A percentile compares a stretch with the other conserved stretches of the same genome.
These are phyloP conservation scores for Petrosia ficiformis DNA, from an alignment of 37 sponge, comb jelly and placozoan species.

Conservation along the genomic window DNA sequence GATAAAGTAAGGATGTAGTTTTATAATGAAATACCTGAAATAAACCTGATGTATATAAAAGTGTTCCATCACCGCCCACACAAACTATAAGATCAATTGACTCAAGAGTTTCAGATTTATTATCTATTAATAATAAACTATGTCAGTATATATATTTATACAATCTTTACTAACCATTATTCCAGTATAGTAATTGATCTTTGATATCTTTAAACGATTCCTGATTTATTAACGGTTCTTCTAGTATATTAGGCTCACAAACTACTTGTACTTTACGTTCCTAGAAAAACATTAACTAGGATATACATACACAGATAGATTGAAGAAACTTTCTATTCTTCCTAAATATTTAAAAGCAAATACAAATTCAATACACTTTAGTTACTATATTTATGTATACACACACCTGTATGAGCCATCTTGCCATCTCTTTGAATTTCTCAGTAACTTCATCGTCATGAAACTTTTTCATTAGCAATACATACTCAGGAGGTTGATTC, in stretches of 20 bases:
- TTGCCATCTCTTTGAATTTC: constrained; percentile 74
- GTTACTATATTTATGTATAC: too few species aligned
- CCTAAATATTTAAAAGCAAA: too few species aligned
- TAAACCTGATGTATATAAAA: constrained; percentile 87
- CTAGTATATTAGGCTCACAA: constrained; percentile 47
- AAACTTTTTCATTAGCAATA: constrained; percentile 87
- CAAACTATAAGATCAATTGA: constrained; percentile 80
- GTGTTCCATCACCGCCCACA: constrained; percentile 94
- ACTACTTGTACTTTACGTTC: constrained; percentile 23
- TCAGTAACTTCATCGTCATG: constrained; percentile 70
- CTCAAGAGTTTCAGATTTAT: neutral
- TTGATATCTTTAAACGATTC: constrained; percentile 7
- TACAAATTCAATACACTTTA: too few species aligned
- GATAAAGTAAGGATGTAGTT: neutral
- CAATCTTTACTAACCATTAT: neutral
- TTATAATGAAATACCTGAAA: constrained; percentile 59
- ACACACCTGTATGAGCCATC: constrained; percentile 82
- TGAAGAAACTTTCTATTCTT: too few species aligned
- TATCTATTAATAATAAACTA: neutral
- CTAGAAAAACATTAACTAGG: too few species aligned
- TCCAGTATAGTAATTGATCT: constrained; percentile 23
- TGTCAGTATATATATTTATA: neutral
- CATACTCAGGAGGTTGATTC: constrained; percentile 44
- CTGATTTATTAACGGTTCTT: constrained; percentile 13
- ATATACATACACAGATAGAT: too few species aligned